Evolutionary conservation across 2,113 vertebrate genomes (phyloP), one percentile per base, ranked within the genome.

Genomic region (Phalacrocorax brasilianus): DNA sequence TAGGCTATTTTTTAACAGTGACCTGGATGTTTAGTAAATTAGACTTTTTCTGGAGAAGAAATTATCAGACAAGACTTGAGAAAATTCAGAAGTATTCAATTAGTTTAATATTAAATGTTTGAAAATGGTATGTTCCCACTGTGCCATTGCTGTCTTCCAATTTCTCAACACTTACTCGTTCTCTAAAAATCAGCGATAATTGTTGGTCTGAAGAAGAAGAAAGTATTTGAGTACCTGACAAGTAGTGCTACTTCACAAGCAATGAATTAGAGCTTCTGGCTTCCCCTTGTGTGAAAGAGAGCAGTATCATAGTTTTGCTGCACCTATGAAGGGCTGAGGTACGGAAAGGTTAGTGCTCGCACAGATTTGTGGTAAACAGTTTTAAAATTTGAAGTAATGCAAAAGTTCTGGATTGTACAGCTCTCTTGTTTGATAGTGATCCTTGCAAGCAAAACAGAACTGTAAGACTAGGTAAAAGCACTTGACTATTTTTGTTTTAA

Each of bases 1-100:
- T 35, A 82, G 73, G 61, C 77, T 83, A 62, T 65, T 91, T 86
- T 87, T 93, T 86, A 91, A 85, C 73, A 82, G 83, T 82, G 86
- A 72, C 91, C 84, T 91, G 92, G 73, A 89, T 95, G 77, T 85
- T 96, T 75, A 70, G 45, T 92, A 91, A 95, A 79, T 93, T 78
- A 93, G 80, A 38, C 40, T 62, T 20, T 61, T 96, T 74, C 71
- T 87, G 80, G 83, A 91, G 77, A 35, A 86, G 73, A 78, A 95
- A 92, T 89, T 94, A 50, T 33, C 58, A 93, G 70, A 9, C 21
- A 40, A 85, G 91, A 42, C 44, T 77, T 63, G 66, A 71, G 79
- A 74, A 84, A 66, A 84, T 52, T 72, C 56, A 68, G n/a, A 81
- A 74, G 56, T 62, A 27, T 77, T 88, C 75, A 89, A 81, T 95